A percentile compares a stretch with the other conserved stretches of the same genome.
Evolutionary conservation across 2,888 invertebrate genomes (phyloP).

Genomic region (Stenurella melanura): DNA sequence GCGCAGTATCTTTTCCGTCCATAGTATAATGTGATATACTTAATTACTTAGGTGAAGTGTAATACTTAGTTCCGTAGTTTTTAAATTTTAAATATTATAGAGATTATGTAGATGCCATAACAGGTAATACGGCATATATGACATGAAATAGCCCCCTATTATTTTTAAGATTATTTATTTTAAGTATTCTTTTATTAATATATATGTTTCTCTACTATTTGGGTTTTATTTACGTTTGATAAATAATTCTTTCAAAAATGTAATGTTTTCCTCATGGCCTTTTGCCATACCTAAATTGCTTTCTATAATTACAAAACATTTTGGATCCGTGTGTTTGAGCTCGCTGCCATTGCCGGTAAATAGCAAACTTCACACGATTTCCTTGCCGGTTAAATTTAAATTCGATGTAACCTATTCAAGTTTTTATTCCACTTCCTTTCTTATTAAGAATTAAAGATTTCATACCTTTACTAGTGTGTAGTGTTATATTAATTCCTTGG

Average conservation of each 20-base stretch:
- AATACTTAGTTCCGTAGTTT: neutral
- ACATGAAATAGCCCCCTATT: neutral
- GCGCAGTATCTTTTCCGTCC: neutral
- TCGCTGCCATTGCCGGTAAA: neutral
- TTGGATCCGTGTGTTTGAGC: neutral
- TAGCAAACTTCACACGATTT: neutral
- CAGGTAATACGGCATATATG: neutral
- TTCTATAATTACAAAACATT: too few species aligned
- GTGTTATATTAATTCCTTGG: too few species aligned
- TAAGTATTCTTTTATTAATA: neutral
- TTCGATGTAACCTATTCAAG: neutral
- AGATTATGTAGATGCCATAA: neutral
- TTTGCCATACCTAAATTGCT: too few species aligned
- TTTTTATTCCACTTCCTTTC: too few species aligned
- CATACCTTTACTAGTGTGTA: too few species aligned
- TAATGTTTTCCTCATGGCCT: neutral
- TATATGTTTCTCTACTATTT: neutral
- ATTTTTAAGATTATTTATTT: neutral
- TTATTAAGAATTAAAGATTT: too few species aligned
- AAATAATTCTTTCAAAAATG: neutral
- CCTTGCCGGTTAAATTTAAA: neutral
- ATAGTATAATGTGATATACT: neutral
- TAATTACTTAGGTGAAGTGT: neutral
- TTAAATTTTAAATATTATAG: neutral
- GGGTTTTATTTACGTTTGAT: neutral